Base-by-base conservation (phyloP, 2,113 vertebrate species). In the Pteronura brasiliensis region DNA sequence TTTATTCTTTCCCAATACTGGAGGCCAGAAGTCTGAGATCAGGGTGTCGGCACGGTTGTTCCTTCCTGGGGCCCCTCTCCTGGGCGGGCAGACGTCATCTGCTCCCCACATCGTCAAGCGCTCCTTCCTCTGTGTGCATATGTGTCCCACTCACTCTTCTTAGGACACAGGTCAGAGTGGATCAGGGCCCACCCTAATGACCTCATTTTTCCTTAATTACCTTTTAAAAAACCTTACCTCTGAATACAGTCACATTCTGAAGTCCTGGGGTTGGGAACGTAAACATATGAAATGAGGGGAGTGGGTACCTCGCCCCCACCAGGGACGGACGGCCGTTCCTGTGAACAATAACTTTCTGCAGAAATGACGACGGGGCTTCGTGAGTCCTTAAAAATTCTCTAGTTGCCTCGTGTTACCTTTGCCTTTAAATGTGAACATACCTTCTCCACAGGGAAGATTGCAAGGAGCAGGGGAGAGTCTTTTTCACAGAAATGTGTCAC, bases 1-100 rank as follows among this genome's bases (percentile, higher is more conserved):
- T 59, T 44, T 44, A 29, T 72, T 59, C 81, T 59, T 52, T 72
- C 65, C 20, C 31, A 21, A n/a, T 72, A n/a, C 39, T 27, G 2
- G 31, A 74, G 52, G 29, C 65, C 14, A 15, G 25, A 47, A 61
- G 29, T 20, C 65, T 0, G 9, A 44, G 20, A 20, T 27, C 27
- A 23, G 15, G 18, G 25, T 17, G 4, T 93, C 11, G 0, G 29
- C n/a, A 55, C 20, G 17, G 47, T 11, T 25, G 20, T 27, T n/a
- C 2, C 18, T 49, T 52, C 10, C 20, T 4, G 10, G n/a, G 65
- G 57, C 36, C 49, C 4, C 49, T 12, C 49, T 25, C 49, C 31
- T 12, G 14, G 52, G 74, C 1, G 3, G 42, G 7, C 0, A 17
- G 76, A 39, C 11, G 10, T 9, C 3, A 0, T 17, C 4, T 34